Evolutionary conservation across 2,797 vertebrate genomes (phyloP).

Genomic region (Lacerta agilis): DNA sequence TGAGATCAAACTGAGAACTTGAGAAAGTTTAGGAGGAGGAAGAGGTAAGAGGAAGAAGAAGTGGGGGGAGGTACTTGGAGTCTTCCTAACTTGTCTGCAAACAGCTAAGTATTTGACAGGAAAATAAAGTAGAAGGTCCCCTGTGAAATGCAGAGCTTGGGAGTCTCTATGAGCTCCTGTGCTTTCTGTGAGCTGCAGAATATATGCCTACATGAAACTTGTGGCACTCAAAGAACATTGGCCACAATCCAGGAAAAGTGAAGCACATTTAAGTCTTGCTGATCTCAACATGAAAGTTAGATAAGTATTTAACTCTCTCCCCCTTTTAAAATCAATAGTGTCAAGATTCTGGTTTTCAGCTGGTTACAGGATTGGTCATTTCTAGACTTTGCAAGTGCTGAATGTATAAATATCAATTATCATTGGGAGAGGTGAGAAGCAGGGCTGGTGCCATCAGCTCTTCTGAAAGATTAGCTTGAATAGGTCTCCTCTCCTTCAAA

Average conservation of each 20-base stretch:
- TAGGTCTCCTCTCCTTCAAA: too few relatives aligned
- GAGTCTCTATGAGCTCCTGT: not conserved
- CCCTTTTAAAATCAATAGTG: too few relatives aligned
- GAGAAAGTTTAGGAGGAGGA: slow-evolving; percentile 46
- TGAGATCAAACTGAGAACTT: slow-evolving; percentile 48
- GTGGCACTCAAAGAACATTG: not conserved
- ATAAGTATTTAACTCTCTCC: not conserved
- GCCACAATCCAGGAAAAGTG: not conserved
- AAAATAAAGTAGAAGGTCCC: slow-evolving; percentile 4
- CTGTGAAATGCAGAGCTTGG: not conserved
- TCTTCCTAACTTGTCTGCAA: slow-evolving; percentile 56
- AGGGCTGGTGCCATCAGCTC: too few relatives aligned
- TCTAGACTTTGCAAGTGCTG: too few relatives aligned
- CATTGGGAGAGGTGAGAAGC: too few relatives aligned
- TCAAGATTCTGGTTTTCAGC: too few relatives aligned
- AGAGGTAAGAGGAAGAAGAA: slow-evolving; percentile 4
- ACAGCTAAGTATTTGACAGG: slow-evolving; percentile 33
- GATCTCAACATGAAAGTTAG: not conserved
- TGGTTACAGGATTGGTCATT: too few relatives aligned
- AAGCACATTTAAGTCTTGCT: not conserved
- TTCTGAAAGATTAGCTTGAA: too few relatives aligned
- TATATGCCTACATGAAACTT: not conserved
- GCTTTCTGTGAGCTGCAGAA: not conserved
- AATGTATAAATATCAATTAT: too few relatives aligned
- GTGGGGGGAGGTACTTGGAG: slow-evolving; percentile 26